Evolutionary conservation across 2,888 invertebrate genomes (phyloP).

Genomic region (Ochropacha duplaris): DNA sequence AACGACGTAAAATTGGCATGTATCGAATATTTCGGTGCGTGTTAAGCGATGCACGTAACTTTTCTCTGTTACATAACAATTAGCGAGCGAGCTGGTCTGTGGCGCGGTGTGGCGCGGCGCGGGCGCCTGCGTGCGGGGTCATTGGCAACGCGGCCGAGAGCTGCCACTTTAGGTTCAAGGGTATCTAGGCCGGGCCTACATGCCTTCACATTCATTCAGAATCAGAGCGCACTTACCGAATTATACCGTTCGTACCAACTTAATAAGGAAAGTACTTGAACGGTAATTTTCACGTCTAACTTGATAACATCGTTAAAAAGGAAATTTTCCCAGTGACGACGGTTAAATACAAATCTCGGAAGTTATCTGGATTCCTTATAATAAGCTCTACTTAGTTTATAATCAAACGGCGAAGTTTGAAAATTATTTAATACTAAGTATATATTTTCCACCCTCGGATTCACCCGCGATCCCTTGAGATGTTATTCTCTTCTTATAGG

Average conservation of each 20-base stretch:
- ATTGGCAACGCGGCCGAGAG: slow-evolving; percentile 83
- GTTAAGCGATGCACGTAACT: slow-evolving; percentile 56
- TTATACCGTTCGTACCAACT: slow-evolving; percentile 2
- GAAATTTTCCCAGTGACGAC: not conserved
- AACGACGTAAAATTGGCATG: slow-evolving; percentile 50
- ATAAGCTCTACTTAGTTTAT: too few species aligned
- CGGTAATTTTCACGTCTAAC: slow-evolving; percentile 13
- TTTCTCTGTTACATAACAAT: slow-evolving; percentile 78
- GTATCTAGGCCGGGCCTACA: slow-evolving; percentile 73
- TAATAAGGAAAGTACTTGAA: slow-evolving; percentile 9
- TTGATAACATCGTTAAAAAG: not conserved
- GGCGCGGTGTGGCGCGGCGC: slow-evolving; percentile 37
- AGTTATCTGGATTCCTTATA: not conserved
- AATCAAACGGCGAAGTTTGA: too few species aligned
- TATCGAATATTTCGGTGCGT: slow-evolving; percentile 56
- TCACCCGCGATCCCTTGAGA: too few species aligned
- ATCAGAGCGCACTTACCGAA: slow-evolving; percentile 13
- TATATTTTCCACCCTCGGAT: too few species aligned
- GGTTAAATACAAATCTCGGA: not conserved
- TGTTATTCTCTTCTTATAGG: too few species aligned
- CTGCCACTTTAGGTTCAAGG: slow-evolving; percentile 83
- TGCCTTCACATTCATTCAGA: slow-evolving; percentile 43
- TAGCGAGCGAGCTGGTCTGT: slow-evolving; percentile 60
- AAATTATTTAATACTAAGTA: too few species aligned
- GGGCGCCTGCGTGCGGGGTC: slow-evolving; percentile 85